Percentiles rank a stretch among this genome's conserved stretches.
Evolutionary conservation across 1,140 invertebrate genomes (phyloP).

Genomic region (Alviniconcha marisindica): DNA sequence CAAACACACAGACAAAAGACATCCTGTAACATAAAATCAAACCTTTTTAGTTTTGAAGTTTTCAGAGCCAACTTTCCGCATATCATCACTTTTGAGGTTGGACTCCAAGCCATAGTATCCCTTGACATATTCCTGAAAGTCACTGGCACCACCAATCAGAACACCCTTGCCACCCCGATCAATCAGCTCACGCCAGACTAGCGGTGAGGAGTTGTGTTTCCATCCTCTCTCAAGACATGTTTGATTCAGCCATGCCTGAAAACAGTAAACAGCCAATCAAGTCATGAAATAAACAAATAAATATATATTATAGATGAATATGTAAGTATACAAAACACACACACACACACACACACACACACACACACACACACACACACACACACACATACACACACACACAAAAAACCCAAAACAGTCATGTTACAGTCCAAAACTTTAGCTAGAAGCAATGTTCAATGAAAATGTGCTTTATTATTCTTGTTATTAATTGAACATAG

Average conservation of each 20-base stretch:
- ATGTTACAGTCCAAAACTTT: too few relatives aligned
- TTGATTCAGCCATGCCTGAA: conserved; percentile 69
- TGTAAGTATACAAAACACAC: not conserved
- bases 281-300: not conserved
- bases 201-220: conserved; percentile 70
- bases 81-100: conserved; percentile 68
- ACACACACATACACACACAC: not conserved
- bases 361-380: not conserved
- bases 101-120: conserved; percentile 74
- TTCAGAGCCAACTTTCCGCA: conserved; percentile 68
- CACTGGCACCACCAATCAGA: conserved; percentile 75
- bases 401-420: too few relatives aligned
- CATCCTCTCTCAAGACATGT: conserved; percentile 70
- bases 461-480: too few relatives aligned
- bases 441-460: too few relatives aligned
- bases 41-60: conserved; percentile 66
- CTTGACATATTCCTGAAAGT: conserved; percentile 75
- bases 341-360: not conserved
- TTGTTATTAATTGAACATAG: too few relatives aligned
- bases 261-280: not conserved
- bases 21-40: too few relatives aligned
- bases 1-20: too few relatives aligned
- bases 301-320: not conserved
- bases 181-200: conserved; percentile 76
- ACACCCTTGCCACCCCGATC: conserved; percentile 76